Evolutionary conservation across 2,888 invertebrate species (phyloP).

Genomic region (Diarsia mendica): DNA sequence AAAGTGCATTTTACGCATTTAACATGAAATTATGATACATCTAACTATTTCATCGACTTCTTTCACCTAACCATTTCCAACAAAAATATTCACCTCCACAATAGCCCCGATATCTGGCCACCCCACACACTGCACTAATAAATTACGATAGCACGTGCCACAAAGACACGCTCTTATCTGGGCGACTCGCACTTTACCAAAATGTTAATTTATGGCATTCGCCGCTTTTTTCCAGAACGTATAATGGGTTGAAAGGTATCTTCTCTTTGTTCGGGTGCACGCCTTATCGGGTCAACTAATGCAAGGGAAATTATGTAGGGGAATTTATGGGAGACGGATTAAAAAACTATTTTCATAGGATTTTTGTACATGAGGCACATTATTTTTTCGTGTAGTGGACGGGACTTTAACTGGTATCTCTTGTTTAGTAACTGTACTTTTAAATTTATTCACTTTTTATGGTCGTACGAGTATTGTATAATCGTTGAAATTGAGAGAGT

Average conservation of each 20-base stretch:
- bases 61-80: background rate
- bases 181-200: conserved; percentile 73
- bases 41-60: background rate
- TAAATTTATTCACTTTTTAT: background rate
- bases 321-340: conserved; percentile 28
- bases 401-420: background rate
- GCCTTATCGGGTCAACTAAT: conserved; percentile 48
- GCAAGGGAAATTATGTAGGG: conserved; percentile 38
- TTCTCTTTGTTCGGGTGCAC: conserved; percentile 56
- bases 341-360: conserved; percentile 44
- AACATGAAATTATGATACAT: background rate
- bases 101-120: conserved; percentile 23
- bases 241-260: conserved; percentile 68
- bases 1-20: background rate
- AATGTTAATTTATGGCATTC: conserved; percentile 77
- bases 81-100: background rate
- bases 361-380: background rate
- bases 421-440: background rate
- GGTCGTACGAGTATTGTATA: too few species aligned
- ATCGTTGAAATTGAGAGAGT: too few species aligned
- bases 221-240: conserved; percentile 65
- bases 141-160: conserved; percentile 71
- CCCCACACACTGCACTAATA: conserved; percentile 65
- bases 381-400: background rate
- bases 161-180: conserved; percentile 77